Percentiles rank a stretch among this genome's conserved stretches.
Evolutionary conservation across 2,888 invertebrate species (phyloP).

Genomic region (Therioaphis trifolii): DNA sequence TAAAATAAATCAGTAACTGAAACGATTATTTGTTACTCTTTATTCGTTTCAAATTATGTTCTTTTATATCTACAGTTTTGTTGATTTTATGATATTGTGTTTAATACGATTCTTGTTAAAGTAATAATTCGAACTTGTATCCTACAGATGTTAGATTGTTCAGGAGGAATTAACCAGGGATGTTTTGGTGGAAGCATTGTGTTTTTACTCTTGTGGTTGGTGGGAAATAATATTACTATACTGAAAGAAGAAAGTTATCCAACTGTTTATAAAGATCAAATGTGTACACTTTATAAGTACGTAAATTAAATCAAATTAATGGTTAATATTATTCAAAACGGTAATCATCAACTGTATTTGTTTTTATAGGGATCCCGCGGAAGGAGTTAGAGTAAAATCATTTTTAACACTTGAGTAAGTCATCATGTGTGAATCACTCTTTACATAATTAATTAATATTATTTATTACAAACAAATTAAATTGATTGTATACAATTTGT

Average conservation of each 20-base stretch:
- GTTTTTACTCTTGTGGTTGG: conserved; percentile 80
- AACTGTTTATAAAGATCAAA: conserved; percentile 71
- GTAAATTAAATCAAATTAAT: conserved; percentile 4
- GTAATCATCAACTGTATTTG: conserved; percentile 2
- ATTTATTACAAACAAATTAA: not conserved
- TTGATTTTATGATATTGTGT: too few relatives aligned
- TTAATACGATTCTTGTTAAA: too few relatives aligned
- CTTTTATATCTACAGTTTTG: too few relatives aligned
- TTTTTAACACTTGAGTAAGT: conserved; percentile 58
- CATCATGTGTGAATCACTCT: not conserved
- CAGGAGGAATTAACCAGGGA: conserved; percentile 77
- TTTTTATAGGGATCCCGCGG: conserved; percentile 64
- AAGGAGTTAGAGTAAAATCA: conserved; percentile 64
- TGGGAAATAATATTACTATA: conserved; percentile 72
- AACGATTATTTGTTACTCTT: too few relatives aligned
- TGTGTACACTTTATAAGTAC: conserved; percentile 67
- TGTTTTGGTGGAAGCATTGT: conserved; percentile 87
- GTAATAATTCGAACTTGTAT: not conserved
- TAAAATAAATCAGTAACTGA: too few relatives aligned
- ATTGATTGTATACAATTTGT: too few relatives aligned
- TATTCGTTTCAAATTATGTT: too few relatives aligned
- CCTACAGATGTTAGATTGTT: conserved; percentile 82
- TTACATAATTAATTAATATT: not conserved
- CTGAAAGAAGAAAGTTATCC: conserved; percentile 76
- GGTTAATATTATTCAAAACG: not conserved